Conservation (phyloP, 2,797 vertebrate genomes). For the Platalea minor region DNA sequence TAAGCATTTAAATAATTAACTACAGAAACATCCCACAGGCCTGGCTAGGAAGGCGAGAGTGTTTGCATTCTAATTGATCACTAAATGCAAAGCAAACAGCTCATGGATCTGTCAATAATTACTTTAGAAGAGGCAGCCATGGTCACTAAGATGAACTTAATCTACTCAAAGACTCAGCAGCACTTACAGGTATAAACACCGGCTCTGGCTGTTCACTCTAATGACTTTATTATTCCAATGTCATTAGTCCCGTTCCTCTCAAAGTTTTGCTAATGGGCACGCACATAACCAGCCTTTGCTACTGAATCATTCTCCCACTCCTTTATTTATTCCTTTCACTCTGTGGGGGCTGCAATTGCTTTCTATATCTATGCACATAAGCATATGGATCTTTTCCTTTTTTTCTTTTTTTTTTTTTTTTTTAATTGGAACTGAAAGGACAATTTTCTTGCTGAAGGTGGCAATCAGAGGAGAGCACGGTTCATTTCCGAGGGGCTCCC, state of each 20-base stretch:
- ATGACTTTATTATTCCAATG: slow-evolving; percentile 71
- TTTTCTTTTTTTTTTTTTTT: background rate
- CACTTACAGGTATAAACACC: slow-evolving; percentile 38
- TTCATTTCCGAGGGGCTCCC: slow-evolving; percentile 28
- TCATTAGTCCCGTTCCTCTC: slow-evolving; percentile 68
- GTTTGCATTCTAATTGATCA: slow-evolving; percentile 60
- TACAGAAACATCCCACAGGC: slow-evolving; percentile 40
- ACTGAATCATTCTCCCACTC: slow-evolving; percentile 66
- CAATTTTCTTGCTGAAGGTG: slow-evolving; percentile 42
- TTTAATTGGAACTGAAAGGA: slow-evolving; percentile 26
- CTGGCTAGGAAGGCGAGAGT: slow-evolving; percentile 21
- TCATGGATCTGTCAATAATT: slow-evolving; percentile 48
- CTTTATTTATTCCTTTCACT: slow-evolving; percentile 65
- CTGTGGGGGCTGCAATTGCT: slow-evolving; percentile 34
- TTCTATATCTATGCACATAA: slow-evolving; percentile 22
- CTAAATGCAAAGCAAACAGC: slow-evolving; percentile 60
- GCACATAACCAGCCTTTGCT: slow-evolving; percentile 38
- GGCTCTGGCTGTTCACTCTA: slow-evolving; percentile 66
- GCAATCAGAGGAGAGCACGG: slow-evolving; percentile 8
- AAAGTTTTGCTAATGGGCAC: slow-evolving; percentile 69
- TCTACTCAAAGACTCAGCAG: slow-evolving; percentile 36
- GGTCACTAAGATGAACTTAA: slow-evolving; percentile 54
- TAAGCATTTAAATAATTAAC: slow-evolving; percentile 66
- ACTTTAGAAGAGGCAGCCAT: background rate
- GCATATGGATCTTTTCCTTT: background rate